These are phyloP conservation scores for Rhinopomastus cyanomelas DNA, from an alignment of 2,113 vertebrate species.

Conservation along the genomic window DNA sequence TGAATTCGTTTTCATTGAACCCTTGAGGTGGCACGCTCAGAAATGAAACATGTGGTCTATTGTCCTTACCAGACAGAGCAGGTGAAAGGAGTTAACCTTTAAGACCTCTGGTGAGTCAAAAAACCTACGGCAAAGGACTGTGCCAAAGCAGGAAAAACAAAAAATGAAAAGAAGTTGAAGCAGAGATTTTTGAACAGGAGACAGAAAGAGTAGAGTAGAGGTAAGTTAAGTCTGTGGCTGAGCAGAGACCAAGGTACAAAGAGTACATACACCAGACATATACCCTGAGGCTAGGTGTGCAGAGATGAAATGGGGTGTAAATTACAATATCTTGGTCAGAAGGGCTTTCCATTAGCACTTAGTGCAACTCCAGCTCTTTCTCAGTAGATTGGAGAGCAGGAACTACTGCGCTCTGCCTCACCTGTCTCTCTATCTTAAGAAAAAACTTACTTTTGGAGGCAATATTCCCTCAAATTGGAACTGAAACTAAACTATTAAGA, in stretches of 20 bases:
- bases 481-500: background rate
- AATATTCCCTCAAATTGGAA: background rate
- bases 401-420: background rate
- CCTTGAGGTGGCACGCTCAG: background rate
- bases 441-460: background rate
- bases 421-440: no score
- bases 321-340: fast-evolving
- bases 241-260: background rate
- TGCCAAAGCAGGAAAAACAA: background rate
- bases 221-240: background rate
- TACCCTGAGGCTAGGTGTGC: background rate
- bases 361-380: fast-evolving
- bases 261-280: background rate
- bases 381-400: background rate
- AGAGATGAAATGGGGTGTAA: background rate
- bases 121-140: background rate
- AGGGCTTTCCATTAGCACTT: background rate
- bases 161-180: background rate
- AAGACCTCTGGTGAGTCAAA: background rate
- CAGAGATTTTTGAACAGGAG: background rate
- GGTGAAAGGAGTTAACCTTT: background rate
- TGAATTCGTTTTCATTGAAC: background rate
- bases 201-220: background rate
- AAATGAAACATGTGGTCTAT: background rate
- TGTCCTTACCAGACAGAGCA: background rate